A percentile compares a stretch with the other conserved stretches of the same genome.
phyloP scores from a whole-genome alignment of 2,888 invertebrate species.

The Epirrita christyi region DNA sequence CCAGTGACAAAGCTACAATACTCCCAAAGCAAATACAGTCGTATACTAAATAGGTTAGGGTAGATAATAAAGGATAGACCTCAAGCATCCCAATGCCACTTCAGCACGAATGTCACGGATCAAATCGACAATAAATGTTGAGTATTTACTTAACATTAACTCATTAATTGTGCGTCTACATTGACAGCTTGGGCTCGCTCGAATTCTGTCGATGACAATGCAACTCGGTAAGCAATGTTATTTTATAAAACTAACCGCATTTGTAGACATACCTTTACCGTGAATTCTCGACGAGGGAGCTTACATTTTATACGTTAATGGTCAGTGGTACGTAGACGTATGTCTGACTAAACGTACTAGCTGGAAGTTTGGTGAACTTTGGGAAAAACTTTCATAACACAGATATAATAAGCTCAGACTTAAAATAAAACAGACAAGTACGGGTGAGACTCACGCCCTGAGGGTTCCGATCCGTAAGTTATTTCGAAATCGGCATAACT shows the following conservation, averaged over 20 bases:
- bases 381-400: too few species aligned
- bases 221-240: slow-evolving; percentile 66
- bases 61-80: slow-evolving; percentile 23
- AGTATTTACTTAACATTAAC: slow-evolving; percentile 81
- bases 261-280: slow-evolving; percentile 27
- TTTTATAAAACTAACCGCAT: slow-evolving; percentile 50
- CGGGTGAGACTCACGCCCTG: too few species aligned
- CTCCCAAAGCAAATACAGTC: slow-evolving; percentile 37
- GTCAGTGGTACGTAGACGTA: too few species aligned
- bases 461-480: too few species aligned
- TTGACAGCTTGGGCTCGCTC: slow-evolving; percentile 62
- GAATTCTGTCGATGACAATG: slow-evolving; percentile 71
- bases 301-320: too few species aligned
- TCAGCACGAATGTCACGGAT: slow-evolving; percentile 70
- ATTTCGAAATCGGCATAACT: too few species aligned
- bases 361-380: too few species aligned
- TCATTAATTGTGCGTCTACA: slow-evolving; percentile 70
- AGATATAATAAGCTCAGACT: too few species aligned
- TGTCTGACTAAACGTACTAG: too few species aligned
- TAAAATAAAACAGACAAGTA: too few species aligned
- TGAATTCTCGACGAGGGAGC: too few species aligned
- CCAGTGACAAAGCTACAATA: slow-evolving; percentile 57
- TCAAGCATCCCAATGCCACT: slow-evolving; percentile 43
- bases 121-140: slow-evolving; percentile 74
- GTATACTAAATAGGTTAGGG: slow-evolving; percentile 13